These are phyloP conservation scores for Ephestia elutella DNA, from an alignment of 1,140 invertebrate genomes.

Conservation along the genomic window DNA sequence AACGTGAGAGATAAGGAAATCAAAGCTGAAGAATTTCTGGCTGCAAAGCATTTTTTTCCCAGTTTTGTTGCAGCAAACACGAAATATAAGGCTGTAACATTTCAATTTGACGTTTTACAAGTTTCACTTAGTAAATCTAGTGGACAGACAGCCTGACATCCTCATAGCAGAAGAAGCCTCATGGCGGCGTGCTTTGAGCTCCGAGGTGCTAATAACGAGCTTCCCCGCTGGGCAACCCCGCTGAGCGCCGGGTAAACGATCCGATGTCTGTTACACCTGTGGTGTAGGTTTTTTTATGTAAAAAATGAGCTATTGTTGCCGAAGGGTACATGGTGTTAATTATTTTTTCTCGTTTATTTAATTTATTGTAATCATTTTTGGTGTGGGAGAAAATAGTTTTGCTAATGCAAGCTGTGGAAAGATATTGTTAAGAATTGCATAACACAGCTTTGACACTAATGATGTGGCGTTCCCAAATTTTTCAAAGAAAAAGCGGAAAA, in stretches of 20 bases:
- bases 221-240: conserved; percentile 56
- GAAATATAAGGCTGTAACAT: too few relatives aligned
- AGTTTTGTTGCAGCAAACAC: too few relatives aligned
- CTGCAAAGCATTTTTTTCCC: too few relatives aligned
- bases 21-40: too few relatives aligned
- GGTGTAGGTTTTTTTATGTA: not conserved
- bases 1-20: too few relatives aligned
- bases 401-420: too few relatives aligned
- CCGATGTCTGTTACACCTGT: conserved; percentile 16
- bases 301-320: not conserved
- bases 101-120: conserved; percentile 27
- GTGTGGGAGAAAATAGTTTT: too few relatives aligned
- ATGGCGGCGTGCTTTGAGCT: conserved; percentile 50
- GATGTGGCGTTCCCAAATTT: too few relatives aligned
- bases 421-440: too few relatives aligned
- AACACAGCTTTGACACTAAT: too few relatives aligned
- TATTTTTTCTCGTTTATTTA: not conserved
- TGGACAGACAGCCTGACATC: conserved; percentile 53
- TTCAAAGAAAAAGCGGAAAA: too few relatives aligned
- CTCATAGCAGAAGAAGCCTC: conserved; percentile 15
- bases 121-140: conserved; percentile 59
- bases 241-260: conserved; percentile 43
- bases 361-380: not conserved
- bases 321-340: not conserved
- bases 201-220: conserved; percentile 71